Conservation (phyloP, 2,888 invertebrate genomes). For the Orthosia incerta region DNA sequence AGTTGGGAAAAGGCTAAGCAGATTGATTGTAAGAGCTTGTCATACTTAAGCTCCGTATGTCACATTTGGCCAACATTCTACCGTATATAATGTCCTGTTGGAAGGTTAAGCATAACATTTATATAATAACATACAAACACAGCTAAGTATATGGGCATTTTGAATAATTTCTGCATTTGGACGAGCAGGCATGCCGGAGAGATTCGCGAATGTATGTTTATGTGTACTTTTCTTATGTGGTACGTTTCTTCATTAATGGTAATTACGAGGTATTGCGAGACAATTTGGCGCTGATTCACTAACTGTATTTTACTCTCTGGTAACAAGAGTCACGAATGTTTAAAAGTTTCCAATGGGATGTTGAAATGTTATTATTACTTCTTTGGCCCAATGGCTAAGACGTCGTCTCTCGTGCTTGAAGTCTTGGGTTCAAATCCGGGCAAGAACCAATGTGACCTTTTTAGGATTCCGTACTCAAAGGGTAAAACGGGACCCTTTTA, state of each 20-base stretch:
- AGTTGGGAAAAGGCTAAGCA: too few relatives aligned
- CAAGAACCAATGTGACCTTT: too few relatives aligned
- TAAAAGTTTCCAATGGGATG: too few relatives aligned
- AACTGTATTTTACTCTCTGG: background rate
- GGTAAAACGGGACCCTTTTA: too few relatives aligned
- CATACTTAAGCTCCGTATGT: conserved; percentile 30
- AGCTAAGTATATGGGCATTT: conserved; percentile 29
- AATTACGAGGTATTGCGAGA: conserved; percentile 32
- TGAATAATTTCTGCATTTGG: conserved; percentile 58
- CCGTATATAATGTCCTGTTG: conserved; percentile 43
- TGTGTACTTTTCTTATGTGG: background rate
- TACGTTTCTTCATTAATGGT: conserved; percentile 28
- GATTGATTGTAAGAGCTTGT: background rate
- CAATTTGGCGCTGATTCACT: conserved; percentile 6
- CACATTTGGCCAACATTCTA: conserved; percentile 22
- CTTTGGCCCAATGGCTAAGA: too few relatives aligned
- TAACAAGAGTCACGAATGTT: conserved; percentile 1
- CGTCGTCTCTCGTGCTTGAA: too few relatives aligned
- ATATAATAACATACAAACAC: conserved; percentile 42
- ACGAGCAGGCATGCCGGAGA: conserved; percentile 42
- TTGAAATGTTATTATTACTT: too few relatives aligned
- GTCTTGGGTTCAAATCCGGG: too few relatives aligned
- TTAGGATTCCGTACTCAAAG: too few relatives aligned
- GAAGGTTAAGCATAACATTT: conserved; percentile 53
- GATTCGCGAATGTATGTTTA: conserved; percentile 44